Base-by-base conservation (phyloP, 1,140 invertebrate genomes). In the Trichonephila clavata region DNA sequence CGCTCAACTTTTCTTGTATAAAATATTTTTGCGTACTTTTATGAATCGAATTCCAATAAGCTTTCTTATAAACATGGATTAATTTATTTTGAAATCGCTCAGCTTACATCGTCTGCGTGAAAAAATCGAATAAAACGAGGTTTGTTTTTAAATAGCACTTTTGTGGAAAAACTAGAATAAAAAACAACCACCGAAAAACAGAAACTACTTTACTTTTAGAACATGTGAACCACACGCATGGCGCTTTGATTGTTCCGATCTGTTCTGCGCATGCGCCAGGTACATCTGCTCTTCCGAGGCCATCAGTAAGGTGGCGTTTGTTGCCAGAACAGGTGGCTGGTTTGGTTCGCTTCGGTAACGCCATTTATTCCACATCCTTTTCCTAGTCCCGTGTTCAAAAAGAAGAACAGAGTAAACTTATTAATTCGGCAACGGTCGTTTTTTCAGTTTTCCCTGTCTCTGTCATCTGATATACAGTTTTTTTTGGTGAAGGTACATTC, bases 271-370 rank as follows among this genome's bases (percentile, higher is more conserved):
- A 90, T 90, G 89, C 89, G 89, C 89, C 68, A 80, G 89, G 68
- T 90, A 80, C 89, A 80, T 80, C 71, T 81, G 68, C 50, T 68
- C 50, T 80, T 90, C 50, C 20, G 50, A 81, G 57, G 89, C 50
- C 68, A 50, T 27, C 65, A 6, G 89, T 80, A 80, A 90, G 89
- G 89, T 90, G 77, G 32, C 50, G 77, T 90, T 90, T 90, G 77
- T 24, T 59, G 50, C 60, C 71, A 81, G 89, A 90, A 90, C 89
- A 90, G 89, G 89, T 90, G 89, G 89, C 43, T 32, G n/a, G 59
- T 59, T 81, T 2, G 77, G 89, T 80, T 57, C 60, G 50, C 71
- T 80, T 21, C n/a, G 89, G 89, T 81, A 77, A 81, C 50, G 50
- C 71, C 68, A 90, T 89, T 87, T 32, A 71, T 21, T 57, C 21